These are phyloP conservation scores for Scarus forsteni DNA, from an alignment of 2,797 vertebrate species.

Conservation along the genomic window DNA sequence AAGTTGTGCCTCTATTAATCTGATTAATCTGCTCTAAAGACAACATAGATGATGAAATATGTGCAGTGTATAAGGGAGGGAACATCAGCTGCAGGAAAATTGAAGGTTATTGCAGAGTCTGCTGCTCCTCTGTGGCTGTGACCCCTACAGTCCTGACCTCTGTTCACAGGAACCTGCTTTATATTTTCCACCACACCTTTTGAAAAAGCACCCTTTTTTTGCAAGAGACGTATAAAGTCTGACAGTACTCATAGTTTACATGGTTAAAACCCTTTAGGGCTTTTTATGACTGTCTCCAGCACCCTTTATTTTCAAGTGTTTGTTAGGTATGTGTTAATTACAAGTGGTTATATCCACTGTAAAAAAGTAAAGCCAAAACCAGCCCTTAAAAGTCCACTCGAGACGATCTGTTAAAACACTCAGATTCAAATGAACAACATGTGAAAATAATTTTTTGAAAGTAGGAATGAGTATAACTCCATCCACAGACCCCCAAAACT, in stretches of 20 bases:
- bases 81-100: conserved; percentile 39
- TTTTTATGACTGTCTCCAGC: no score
- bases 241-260: neutral
- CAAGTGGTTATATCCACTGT: no score
- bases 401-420: no score
- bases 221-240: neutral
- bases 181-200: conserved; percentile 3
- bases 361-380: no score
- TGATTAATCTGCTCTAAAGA: conserved; percentile 81
- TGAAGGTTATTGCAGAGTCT: conserved; percentile 19
- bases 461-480: no score
- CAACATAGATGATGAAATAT: conserved; percentile 50
- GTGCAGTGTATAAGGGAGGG: conserved; percentile 67
- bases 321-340: no score
- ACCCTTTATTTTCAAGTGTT: no score
- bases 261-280: no score
- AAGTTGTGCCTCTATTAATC: conserved; percentile 76
- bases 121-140: conserved; percentile 30
- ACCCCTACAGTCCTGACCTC: conserved; percentile 42
- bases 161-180: conserved; percentile 25
- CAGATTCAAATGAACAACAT: no score
- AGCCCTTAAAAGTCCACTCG: no score
- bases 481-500: no score
- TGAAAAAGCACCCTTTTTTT: conserved; percentile 8
- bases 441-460: no score